Percentiles rank a stretch among this genome's conserved stretches.
Conservation (phyloP, 2,888 invertebrate species). For the Dynastes grantii region DNA sequence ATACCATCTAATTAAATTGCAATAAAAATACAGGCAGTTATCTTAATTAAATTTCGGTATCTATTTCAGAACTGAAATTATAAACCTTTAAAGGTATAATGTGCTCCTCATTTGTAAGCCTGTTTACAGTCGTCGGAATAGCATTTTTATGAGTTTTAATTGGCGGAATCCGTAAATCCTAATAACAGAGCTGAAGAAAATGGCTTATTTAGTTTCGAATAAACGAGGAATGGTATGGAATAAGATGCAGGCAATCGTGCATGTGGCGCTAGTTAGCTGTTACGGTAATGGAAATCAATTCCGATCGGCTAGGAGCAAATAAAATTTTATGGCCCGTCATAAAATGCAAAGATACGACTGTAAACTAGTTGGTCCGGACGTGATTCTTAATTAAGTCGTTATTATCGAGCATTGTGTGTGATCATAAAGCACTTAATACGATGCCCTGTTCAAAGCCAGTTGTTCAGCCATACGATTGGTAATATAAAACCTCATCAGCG, state of each 20-base stretch:
- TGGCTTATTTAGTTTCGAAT: no score
- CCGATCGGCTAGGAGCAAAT: conserved; percentile 3
- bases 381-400: conserved; percentile 14
- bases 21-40: no score
- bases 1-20: no score
- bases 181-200: no score
- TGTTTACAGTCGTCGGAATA: no score
- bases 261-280: background rate
- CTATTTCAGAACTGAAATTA: no score
- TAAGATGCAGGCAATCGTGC: background rate
- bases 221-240: background rate
- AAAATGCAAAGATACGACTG: conserved; percentile 3
- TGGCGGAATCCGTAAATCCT: no score
- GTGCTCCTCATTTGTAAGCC: no score
- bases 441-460: background rate
- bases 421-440: conserved; percentile 10
- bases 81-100: no score
- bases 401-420: background rate
- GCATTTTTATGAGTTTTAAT: no score
- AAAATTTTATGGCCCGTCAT: conserved; percentile 11
- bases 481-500: no score
- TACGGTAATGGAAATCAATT: conserved; percentile 11
- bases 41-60: no score
- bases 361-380: background rate
- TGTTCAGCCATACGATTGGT: background rate